Evolutionary conservation across 1,140 invertebrate species (phyloP).

Genomic region (Tetramorium parvispinum): DNA sequence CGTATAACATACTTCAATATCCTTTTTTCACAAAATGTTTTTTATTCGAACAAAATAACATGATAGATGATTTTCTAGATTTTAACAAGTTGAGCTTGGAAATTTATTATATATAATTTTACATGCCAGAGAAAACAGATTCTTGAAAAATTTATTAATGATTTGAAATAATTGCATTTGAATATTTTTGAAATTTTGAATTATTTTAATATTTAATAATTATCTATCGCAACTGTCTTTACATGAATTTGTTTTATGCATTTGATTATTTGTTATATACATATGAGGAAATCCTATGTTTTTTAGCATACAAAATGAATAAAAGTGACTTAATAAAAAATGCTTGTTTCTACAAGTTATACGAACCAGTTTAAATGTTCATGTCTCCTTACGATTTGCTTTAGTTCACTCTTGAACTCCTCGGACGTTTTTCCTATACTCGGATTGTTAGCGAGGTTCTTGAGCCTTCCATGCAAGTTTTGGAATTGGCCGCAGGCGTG

Average conservation of each 20-base stretch:
- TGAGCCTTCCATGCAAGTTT: slow-evolving; percentile 46
- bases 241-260: neutral
- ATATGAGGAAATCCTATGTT: neutral
- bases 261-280: too few species aligned
- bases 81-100: neutral
- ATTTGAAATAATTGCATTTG: neutral
- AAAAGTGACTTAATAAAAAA: neutral
- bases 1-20: too few species aligned
- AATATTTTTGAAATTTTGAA: neutral
- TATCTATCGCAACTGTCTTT: neutral
- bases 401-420: slow-evolving; percentile 49
- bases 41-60: too few species aligned
- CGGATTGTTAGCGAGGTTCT: slow-evolving; percentile 28
- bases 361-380: slow-evolving; percentile 70
- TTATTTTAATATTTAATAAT: neutral
- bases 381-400: slow-evolving; percentile 64
- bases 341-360: neutral
- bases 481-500: slow-evolving; percentile 69
- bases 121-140: neutral
- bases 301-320: neutral
- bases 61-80: neutral
- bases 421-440: neutral
- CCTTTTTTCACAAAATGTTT: too few species aligned
- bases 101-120: neutral
- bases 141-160: neutral